Evolutionary conservation across 2,113 vertebrate species (phyloP).

Genomic region (Vimba vimba): DNA sequence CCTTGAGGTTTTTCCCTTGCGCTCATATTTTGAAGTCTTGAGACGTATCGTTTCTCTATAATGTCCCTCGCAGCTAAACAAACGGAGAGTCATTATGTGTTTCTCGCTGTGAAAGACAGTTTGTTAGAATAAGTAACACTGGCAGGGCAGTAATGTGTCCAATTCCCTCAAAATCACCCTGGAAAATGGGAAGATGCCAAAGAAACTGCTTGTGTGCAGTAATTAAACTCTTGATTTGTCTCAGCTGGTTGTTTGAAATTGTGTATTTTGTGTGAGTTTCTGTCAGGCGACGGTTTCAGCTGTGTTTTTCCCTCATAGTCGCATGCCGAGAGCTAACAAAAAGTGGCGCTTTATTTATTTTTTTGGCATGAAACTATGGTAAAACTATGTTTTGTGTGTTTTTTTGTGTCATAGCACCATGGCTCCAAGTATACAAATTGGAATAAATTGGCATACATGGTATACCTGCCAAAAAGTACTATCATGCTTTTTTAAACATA

Average conservation of each 20-base stretch:
- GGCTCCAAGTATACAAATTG: too few relatives aligned
- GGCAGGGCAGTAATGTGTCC: slow-evolving; percentile 1
- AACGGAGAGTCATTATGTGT: slow-evolving; percentile 28
- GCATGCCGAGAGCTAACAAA: too few relatives aligned
- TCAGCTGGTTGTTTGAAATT: background rate
- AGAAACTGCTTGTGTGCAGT: background rate
- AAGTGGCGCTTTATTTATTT: too few relatives aligned
- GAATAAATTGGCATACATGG: too few relatives aligned
- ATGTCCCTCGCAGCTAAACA: slow-evolving; percentile 17
- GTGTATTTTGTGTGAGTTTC: background rate
- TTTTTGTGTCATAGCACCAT: too few relatives aligned
- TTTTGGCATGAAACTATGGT: too few relatives aligned
- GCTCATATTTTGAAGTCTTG: slow-evolving; percentile 6
- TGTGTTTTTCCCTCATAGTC: background rate
- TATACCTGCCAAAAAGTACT: too few relatives aligned
- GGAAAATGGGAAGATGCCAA: background rate
- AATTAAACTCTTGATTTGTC: slow-evolving; percentile 27
- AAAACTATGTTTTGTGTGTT: too few relatives aligned
- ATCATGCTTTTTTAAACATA: too few relatives aligned
- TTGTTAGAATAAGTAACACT: slow-evolving; percentile 16
- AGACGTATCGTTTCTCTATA: background rate
- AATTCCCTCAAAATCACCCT: background rate
- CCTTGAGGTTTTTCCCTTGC: slow-evolving; percentile 7
- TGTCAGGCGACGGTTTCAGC: background rate
- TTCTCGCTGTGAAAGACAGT: slow-evolving; percentile 10